Base-by-base conservation (phyloP, 2,113 vertebrate species). In the Embiotoca jacksoni region DNA sequence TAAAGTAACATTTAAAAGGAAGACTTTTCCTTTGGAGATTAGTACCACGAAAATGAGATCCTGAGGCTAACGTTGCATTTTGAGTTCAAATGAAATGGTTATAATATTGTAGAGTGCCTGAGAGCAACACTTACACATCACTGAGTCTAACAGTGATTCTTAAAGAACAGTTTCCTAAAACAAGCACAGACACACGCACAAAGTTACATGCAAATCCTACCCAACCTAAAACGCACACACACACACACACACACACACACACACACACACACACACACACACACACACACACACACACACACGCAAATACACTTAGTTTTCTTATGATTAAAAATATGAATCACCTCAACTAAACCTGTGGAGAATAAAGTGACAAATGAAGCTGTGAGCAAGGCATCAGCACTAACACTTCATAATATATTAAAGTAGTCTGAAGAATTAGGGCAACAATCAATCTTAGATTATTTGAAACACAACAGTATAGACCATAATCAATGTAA, bases 271-370 rank as follows among this genome's bases (percentile, higher is more conserved):
- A n/a, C n/a, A n/a, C n/a, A n/a, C n/a, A n/a, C 8, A 5, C 13
- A 53, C 46, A 61, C 35, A 70, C 39, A 61, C n/a, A 72, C 56
- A 62, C 50, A 59, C 44, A 23, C 36, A 58, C 13, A 71, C 58
- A 61, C 32, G 62, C 53, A 66, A 36, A 61, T 16, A 75, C 31
- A 49, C 10, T 56, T 60, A 47, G 80, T 81, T 82, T 85, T 55
- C 68, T 44, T 75, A 41, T 74, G 56, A 72, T 83, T 83, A 73
- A 76, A 85, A 64, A 68, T 60, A 83, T 82, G 63, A 23, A 71
- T 83, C 57, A 76, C 49, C 33, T 72, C 55, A 52, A 58, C 55
- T 56, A 65, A 69, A 63, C 8, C 63, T 41, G 41, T n/a, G 37
- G 55, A 75, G 67, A 60, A 82, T 23, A 63, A 37, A 77, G 46